phyloP scores from a whole-genome alignment of 2,797 vertebrate genomes.

The Aldrovandia affinis region DNA sequence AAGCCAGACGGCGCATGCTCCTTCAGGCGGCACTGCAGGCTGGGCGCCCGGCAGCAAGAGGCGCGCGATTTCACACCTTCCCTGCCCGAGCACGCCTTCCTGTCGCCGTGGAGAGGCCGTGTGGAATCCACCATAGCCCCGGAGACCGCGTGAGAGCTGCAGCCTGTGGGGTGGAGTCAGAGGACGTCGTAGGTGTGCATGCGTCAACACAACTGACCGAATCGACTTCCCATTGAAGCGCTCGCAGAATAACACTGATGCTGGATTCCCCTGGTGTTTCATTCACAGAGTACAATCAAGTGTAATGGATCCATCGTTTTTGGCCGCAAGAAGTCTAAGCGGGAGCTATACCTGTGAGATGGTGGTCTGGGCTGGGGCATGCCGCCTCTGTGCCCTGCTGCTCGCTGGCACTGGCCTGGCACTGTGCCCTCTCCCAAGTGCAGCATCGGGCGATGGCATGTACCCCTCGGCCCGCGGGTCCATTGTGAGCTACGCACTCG shows the following conservation, averaged over 20 bases:
- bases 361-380: slow-evolving; percentile 64
- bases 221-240: neutral
- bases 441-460: slow-evolving; percentile 85
- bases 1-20: slow-evolving; percentile 53
- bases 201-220: neutral
- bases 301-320: too few species aligned
- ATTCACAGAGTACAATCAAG: neutral
- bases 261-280: neutral
- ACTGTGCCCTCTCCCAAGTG: slow-evolving; percentile 65
- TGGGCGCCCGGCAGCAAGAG: slow-evolving; percentile 74
- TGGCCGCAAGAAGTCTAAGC: neutral
- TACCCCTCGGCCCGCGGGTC: slow-evolving; percentile 69
- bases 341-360: slow-evolving; percentile 76
- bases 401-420: slow-evolving; percentile 58
- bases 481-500: slow-evolving; percentile 74
- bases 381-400: slow-evolving; percentile 50
- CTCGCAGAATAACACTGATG: too few species aligned
- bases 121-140: slow-evolving; percentile 29
- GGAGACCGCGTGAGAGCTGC: slow-evolving; percentile 65
- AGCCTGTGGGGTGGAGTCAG: slow-evolving; percentile 67
- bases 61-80: slow-evolving; percentile 57
- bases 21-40: slow-evolving; percentile 77
- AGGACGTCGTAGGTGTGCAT: neutral
- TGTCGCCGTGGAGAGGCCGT: slow-evolving; percentile 50
- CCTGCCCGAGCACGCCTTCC: slow-evolving; percentile 59